Percentiles rank a stretch among this genome's conserved stretches.
phyloP scores from a whole-genome alignment of 2,888 invertebrate genomes.

The Cristatella mucedo region DNA sequence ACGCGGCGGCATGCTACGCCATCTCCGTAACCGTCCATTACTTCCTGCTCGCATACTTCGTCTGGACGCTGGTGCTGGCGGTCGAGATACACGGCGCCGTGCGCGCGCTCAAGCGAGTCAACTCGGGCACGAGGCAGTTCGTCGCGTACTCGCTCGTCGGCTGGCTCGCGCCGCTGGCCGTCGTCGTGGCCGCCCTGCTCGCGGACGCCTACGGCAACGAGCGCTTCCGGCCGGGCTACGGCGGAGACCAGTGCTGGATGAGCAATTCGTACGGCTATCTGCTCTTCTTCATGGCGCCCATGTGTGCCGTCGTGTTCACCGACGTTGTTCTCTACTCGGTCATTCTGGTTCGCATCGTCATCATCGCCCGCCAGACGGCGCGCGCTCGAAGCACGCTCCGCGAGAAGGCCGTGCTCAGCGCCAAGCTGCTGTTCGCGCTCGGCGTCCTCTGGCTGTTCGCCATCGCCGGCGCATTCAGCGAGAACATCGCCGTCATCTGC shows the following conservation, averaged over 20 bases:
- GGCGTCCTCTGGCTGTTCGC: conserved; percentile 41
- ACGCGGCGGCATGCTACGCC: conserved; percentile 34
- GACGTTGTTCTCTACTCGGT: conserved; percentile 7
- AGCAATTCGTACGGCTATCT: conserved; percentile 7
- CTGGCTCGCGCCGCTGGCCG: conserved; percentile 9
- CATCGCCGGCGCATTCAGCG: conserved; percentile 33
- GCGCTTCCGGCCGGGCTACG: conserved; percentile 8
- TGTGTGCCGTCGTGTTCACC: conserved; percentile 6
- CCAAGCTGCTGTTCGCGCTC: conserved; percentile 18
- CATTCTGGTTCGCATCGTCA: neutral
- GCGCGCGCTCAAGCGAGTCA: conserved; percentile 9
- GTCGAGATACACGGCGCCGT: conserved; percentile 47
- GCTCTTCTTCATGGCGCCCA: conserved; percentile 11
- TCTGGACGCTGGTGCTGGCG: conserved; percentile 45
- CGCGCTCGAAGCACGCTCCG: neutral
- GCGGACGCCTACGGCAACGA: conserved; percentile 3
- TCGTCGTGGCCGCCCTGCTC: conserved; percentile 7
- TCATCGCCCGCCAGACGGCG: conserved; percentile 2
- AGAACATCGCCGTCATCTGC: conserved; percentile 35
- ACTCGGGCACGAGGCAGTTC: neutral
- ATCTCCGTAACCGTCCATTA: conserved; percentile 41
- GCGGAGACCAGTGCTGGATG: conserved; percentile 10
- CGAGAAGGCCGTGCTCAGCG: neutral
- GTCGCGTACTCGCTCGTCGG: conserved; percentile 10
- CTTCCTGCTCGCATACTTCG: conserved; percentile 43